Conservation (phyloP, 2,888 invertebrate species). For the Calephelis perditalis region DNA sequence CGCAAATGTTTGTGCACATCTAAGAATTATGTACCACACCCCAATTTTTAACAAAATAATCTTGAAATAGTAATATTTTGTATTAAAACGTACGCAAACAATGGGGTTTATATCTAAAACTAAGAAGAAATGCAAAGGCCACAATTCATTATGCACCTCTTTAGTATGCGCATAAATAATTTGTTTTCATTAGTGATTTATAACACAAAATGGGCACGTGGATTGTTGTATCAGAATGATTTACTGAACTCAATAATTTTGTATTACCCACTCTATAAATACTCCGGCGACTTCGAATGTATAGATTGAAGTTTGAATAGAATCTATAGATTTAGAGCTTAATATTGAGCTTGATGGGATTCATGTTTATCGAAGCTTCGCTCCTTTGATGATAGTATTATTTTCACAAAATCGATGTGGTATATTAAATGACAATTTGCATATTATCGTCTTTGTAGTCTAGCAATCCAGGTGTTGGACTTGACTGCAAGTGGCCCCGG, state of each 20-base stretch:
- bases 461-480: too few relatives aligned
- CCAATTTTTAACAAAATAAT: too few relatives aligned
- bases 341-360: too few relatives aligned
- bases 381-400: too few relatives aligned
- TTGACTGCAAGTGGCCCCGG: too few relatives aligned
- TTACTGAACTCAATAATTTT: conserved; percentile 32
- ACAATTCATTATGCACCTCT: conserved; percentile 50
- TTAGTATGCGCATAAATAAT: conserved; percentile 77
- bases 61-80: too few relatives aligned
- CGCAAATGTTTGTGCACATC: too few relatives aligned
- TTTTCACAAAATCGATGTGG: too few relatives aligned
- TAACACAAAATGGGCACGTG: conserved; percentile 54
- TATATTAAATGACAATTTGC: too few relatives aligned
- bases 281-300: conserved; percentile 5
- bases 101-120: conserved; percentile 38
- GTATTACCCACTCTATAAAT: conserved; percentile 21
- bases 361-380: too few relatives aligned
- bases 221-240: conserved; percentile 55
- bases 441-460: too few relatives aligned
- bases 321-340: neutral
- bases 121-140: conserved; percentile 57
- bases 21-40: too few relatives aligned
- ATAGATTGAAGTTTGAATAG: conserved; percentile 8
- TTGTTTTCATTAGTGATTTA: conserved; percentile 69
- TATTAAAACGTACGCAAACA: neutral